phyloP scores from a whole-genome alignment of 2,113 vertebrate species.

The Sardina pilchardus region DNA sequence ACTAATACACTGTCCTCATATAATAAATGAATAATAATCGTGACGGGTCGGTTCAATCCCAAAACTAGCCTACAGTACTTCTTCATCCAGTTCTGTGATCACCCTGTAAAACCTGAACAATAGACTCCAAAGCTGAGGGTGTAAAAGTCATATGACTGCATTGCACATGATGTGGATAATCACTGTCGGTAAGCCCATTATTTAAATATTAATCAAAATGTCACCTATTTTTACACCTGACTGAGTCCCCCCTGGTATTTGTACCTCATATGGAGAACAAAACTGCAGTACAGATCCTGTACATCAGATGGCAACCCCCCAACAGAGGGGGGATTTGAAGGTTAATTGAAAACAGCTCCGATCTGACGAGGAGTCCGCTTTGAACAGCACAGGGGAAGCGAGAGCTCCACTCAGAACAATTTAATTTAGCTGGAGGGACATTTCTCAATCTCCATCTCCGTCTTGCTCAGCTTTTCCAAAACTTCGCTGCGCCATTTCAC shows the following conservation, averaged over 20 bases:
- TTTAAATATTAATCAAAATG: not conserved
- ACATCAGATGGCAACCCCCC: not conserved
- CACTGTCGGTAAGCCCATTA: not conserved
- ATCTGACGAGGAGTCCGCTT: not conserved
- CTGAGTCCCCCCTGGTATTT: not conserved
- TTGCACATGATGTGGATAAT: not conserved
- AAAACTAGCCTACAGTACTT: no score
- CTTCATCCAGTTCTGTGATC: not conserved
- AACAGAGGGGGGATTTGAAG: not conserved
- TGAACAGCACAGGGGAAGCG: not conserved
- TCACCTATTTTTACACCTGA: not conserved
- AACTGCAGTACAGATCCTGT: not conserved
- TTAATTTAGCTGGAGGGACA: constrained; percentile 11
- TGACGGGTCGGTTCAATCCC: not conserved
- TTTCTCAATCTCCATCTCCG: constrained; percentile 4
- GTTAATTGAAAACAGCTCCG: not conserved
- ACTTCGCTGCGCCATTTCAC: not conserved
- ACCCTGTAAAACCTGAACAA: not conserved
- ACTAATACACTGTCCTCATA: not conserved
- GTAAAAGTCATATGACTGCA: not conserved
- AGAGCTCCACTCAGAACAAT: not conserved
- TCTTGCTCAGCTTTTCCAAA: not conserved
- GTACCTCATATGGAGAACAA: not conserved
- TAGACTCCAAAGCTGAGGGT: not conserved
- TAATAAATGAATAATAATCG: no score